Conservation (phyloP, 2,113 vertebrate species). For the Nipponia nippon region DNA sequence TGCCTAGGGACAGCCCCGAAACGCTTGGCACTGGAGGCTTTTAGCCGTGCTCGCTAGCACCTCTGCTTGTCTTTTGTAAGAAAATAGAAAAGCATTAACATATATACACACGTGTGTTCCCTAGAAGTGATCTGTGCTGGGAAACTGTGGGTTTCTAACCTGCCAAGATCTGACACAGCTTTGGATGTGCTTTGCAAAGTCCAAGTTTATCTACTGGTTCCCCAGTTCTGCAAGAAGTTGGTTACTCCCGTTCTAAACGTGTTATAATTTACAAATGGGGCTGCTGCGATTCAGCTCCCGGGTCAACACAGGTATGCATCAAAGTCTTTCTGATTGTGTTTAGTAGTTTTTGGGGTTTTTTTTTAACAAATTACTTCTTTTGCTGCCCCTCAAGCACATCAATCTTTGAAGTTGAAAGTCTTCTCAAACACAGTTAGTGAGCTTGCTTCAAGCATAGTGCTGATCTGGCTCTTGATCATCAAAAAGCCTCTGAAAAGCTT, state of each 20-base stretch:
- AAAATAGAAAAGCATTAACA: accelerated
- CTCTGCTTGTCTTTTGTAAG: neutral
- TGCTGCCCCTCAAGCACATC: neutral
- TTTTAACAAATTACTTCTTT: constrained; percentile 7
- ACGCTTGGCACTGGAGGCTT: neutral
- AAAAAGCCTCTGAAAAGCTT: constrained; percentile 37
- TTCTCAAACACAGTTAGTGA: neutral
- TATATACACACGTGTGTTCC: accelerated
- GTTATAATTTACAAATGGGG: neutral
- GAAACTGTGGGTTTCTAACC: neutral
- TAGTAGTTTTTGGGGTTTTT: neutral
- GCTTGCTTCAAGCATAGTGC: neutral
- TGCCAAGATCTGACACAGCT: neutral
- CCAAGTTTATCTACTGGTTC: neutral
- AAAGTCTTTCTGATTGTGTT: neutral
- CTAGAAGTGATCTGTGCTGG: neutral
- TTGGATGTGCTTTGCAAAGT: neutral
- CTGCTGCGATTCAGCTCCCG: neutral
- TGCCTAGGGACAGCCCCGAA: neutral
- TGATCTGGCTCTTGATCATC: constrained; percentile 21
- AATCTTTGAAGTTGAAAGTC: constrained; percentile 52
- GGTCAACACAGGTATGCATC: neutral
- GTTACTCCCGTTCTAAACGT: neutral
- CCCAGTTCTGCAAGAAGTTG: neutral
- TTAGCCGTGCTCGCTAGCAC: neutral